Base-by-base conservation (phyloP, 2,797 vertebrate species). In the Phalanger gymnotis region DNA sequence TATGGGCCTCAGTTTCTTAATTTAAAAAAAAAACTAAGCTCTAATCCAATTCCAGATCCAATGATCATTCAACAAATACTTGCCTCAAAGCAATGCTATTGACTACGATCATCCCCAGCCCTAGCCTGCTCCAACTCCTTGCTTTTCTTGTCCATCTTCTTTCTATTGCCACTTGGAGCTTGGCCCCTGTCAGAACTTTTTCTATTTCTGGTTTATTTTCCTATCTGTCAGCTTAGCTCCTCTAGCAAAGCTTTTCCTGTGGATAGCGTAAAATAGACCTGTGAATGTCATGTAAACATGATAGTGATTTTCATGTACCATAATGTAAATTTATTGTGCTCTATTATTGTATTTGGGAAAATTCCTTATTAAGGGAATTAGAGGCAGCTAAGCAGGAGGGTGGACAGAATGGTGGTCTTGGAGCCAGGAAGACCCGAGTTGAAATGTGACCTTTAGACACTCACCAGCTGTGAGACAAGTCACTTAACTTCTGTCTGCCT, bases 361-460 rank as follows among this genome's bases (percentile, higher is more conserved):
- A 97, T 96, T 96, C 93, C 61, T 97, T 97, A 95, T 90, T 27
- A 47, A 27, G 73, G 22, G 13, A 87, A 87, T 87, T 87, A 51
- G 40, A 87, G 22, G 40, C 40, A 27, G 10, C 40, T 87, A 87
- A 87, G 40, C 51, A 4, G 10, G 73, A 87, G 2, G 1, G 40
- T 51, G 5, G 40, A 81, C 16, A 81, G n/a, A 87, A 25, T 87
- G 40, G 25, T 47, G 40, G 73, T 2, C 73, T 22, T 10, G 22
- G 40, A 47, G 73, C 40, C 19, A 81, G 73, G 19, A 47, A 81
- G 22, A 47, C 9, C 2, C 25, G 0, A 87, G 40, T 87, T 87
- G 27, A 47, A 87, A 87, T 47, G 40, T 47, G 6, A 87, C 7
- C 7, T 87, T 10, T 4, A 51, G 40, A 87, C 7, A 87, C 40